Evolutionary conservation across 2,113 vertebrate species (phyloP).

Genomic region (Sinocyclocheilus anophthalmus): DNA sequence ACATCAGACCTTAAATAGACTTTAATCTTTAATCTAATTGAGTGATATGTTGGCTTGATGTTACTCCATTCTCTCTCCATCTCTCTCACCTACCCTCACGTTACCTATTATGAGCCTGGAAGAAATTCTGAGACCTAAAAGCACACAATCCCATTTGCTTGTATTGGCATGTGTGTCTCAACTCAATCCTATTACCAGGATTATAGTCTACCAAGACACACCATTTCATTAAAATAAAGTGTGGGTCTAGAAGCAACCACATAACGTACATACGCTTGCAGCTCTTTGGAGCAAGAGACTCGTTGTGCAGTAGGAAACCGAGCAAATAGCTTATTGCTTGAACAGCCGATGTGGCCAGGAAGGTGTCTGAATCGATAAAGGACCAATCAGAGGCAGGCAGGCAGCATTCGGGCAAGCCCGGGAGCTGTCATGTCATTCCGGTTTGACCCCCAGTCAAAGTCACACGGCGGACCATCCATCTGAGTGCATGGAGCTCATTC

Average conservation of each 20-base stretch:
- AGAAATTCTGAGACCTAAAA: conserved; percentile 68
- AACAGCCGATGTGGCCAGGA: conserved; percentile 84
- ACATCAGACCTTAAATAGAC: conserved; percentile 26
- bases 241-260: conserved; percentile 56
- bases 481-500: conserved; percentile 9
- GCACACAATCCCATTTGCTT: conserved; percentile 79
- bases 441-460: conserved; percentile 47
- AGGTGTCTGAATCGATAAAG: conserved; percentile 81
- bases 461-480: conserved; percentile 41
- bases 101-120: conserved; percentile 49
- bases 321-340: conserved; percentile 85
- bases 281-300: conserved; percentile 73
- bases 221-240: conserved; percentile 82
- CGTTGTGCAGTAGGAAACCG: conserved; percentile 74
- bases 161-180: conserved; percentile 81
- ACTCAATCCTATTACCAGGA: conserved; percentile 79
- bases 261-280: conserved; percentile 35
- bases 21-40: conserved; percentile 55
- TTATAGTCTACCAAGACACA: conserved; percentile 79
- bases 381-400: conserved; percentile 78
- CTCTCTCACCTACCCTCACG: background rate
- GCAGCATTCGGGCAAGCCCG: conserved; percentile 72
- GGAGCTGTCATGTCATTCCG: conserved; percentile 49
- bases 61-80: conserved; percentile 19
- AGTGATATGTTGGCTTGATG: conserved; percentile 42